These are phyloP conservation scores for Solen grandis DNA, from an alignment of 1,140 invertebrate species.

Conservation along the genomic window DNA sequence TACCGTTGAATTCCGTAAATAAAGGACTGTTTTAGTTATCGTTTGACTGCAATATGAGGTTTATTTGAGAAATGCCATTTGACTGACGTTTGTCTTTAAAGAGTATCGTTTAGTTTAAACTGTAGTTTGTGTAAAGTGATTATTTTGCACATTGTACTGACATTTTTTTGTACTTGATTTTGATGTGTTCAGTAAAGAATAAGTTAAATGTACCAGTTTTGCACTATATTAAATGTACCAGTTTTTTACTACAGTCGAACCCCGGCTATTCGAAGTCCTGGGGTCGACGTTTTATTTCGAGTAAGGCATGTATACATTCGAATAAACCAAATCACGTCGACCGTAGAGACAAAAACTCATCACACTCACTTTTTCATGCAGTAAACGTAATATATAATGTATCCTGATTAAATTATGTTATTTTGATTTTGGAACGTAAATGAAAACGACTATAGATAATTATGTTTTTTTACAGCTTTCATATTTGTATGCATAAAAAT, in stretches of 20 bases:
- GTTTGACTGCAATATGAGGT: conserved; percentile 23
- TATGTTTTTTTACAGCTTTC: not conserved
- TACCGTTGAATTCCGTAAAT: conserved; percentile 12
- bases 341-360: too few relatives aligned
- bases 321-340: too few relatives aligned
- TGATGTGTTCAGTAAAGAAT: too few relatives aligned
- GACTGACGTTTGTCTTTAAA: conserved; percentile 17
- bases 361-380: too few relatives aligned
- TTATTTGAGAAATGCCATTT: conserved; percentile 22
- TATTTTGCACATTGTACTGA: not conserved
- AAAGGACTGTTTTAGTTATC: conserved; percentile 22
- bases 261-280: too few relatives aligned
- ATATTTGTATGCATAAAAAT: not conserved
- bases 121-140: conserved; percentile 10
- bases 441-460: not conserved
- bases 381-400: too few relatives aligned
- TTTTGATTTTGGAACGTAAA: too few relatives aligned
- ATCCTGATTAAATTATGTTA: too few relatives aligned
- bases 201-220: too few relatives aligned
- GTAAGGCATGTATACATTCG: not conserved
- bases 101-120: conserved; percentile 14
- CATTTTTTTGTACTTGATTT: too few relatives aligned
- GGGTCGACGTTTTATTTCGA: not conserved
- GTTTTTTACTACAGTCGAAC: too few relatives aligned
- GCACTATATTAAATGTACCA: too few relatives aligned